Evolutionary conservation across 2,888 invertebrate species (phyloP), one percentile per base, ranked within the genome.

Genomic region (Andrena chrysosceles): DNA sequence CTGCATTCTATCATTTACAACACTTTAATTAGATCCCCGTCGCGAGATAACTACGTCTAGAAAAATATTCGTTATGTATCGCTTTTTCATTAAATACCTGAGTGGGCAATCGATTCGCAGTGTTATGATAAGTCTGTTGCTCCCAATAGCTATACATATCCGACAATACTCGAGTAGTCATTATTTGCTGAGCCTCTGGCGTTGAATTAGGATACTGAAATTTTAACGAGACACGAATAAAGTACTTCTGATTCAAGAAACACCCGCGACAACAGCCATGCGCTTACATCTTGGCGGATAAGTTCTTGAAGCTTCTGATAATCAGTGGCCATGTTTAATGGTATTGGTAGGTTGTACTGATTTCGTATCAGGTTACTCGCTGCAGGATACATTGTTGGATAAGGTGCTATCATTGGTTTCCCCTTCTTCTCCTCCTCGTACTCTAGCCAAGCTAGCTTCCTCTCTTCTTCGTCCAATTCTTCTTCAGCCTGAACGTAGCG

Each of bases 401-500:
- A 49, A 52, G 48, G 1, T 33, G 42, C 8, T 13, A 63, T 2
- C 10, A 78, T 83, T 2, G 95, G 95, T 56, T 95, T 95, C 20
- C 94, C 94, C 86, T 95, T 96, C 95, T 96, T 98, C 94, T 99
- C 99, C 89, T 97, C 97, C 95, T 99, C 99, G 93, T 98, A 99
- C 94, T 99, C 99, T 85, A 97, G 97, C 99, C 99, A 99, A 0
- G 99, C 99, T 0, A 98, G 97, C 92, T 98, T 98, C 49, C 98
- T 96, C 93, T 99, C 99, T 87, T 98, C 98, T 92, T 99, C 99
- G 33, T 97, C 97, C 42, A 99, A 95, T 83, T 97, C 98, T 94
- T 99, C 99, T 87, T 98, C 98, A 70, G 96, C 95, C 82, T 76
- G 6, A n/a, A 4, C 6, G 1, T 33, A 26, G 10, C 10, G 10